A percentile compares a stretch with the other conserved stretches of the same genome.
Conservation (phyloP, 2,888 invertebrate species). For the Dicyrtoma fusca region DNA sequence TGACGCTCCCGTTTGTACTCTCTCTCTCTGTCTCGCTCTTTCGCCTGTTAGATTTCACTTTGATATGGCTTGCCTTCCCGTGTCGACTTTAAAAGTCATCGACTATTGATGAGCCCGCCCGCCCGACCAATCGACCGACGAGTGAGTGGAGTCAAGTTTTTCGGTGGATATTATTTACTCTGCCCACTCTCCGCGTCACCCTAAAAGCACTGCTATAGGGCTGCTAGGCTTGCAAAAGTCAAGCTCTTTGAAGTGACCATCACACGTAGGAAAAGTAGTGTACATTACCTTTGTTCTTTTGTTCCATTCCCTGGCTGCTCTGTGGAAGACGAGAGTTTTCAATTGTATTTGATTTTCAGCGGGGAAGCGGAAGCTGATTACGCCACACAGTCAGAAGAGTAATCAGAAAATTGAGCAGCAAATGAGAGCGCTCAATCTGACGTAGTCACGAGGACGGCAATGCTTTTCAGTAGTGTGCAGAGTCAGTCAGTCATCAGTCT, state of each 20-base stretch:
- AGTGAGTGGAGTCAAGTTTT: not conserved
- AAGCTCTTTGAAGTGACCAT: constrained; percentile 42
- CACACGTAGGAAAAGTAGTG: not conserved
- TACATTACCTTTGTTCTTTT: not conserved
- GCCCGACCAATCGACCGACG: not conserved
- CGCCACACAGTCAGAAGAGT: constrained; percentile 15
- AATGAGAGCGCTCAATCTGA: not conserved
- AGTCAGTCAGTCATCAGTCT: not conserved
- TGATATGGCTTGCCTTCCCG: constrained; percentile 22
- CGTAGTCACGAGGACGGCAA: not conserved
- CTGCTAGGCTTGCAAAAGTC: not conserved
- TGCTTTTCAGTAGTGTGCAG: too few relatives aligned
- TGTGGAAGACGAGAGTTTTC: constrained; percentile 10
- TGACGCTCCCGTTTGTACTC: constrained; percentile 12
- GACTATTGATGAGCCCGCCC: too few relatives aligned
- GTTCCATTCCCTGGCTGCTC: not conserved
- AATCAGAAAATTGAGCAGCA: constrained; percentile 20
- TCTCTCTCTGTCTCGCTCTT: not conserved
- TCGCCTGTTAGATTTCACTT: not conserved
- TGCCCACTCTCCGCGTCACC: not conserved
- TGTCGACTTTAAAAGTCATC: constrained; percentile 12
- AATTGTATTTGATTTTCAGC: constrained; percentile 17
- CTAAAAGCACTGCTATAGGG: constrained; percentile 7
- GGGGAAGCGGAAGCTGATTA: constrained; percentile 16
- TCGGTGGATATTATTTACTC: not conserved